These are phyloP conservation scores for Drosophila fungiperda DNA, from an alignment of 2,888 invertebrate genomes.

Conservation along the genomic window DNA sequence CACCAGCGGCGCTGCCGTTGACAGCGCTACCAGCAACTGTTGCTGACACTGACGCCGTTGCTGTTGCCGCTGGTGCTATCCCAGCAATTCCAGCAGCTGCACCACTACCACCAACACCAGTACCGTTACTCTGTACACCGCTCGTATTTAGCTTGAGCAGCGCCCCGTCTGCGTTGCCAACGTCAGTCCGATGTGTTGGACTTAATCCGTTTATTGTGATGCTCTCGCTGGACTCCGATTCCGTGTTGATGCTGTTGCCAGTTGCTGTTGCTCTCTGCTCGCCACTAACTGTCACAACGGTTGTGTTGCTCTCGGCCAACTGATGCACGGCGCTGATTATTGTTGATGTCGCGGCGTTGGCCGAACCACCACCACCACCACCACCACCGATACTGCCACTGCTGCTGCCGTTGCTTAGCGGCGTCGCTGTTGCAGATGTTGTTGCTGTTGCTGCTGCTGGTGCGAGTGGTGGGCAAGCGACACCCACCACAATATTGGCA, in stretches of 20 bases:
- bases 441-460: constrained; percentile 22
- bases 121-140: constrained; percentile 39
- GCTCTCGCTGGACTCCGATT: constrained; percentile 79
- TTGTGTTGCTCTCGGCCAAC: constrained; percentile 67
- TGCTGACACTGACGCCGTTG: constrained; percentile 28
- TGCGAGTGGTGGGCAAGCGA: constrained; percentile 23
- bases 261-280: constrained; percentile 47
- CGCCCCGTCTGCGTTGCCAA: neutral
- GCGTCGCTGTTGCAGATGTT: constrained; percentile 16
- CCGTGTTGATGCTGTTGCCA: constrained; percentile 9
- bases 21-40: constrained; percentile 35
- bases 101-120: constrained; percentile 8
- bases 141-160: constrained; percentile 65
- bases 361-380: constrained; percentile 42
- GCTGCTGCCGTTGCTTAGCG: constrained; percentile 44
- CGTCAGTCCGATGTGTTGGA: constrained; percentile 57
- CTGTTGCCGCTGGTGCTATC: constrained; percentile 18
- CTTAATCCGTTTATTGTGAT: constrained; percentile 79
- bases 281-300: constrained; percentile 57
- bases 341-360: constrained; percentile 78
- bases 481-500: constrained; percentile 84
- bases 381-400: constrained; percentile 22
- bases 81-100: constrained; percentile 5
- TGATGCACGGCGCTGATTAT: constrained; percentile 68
- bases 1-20: constrained; percentile 36